A percentile compares a stretch with the other conserved stretches of the same genome.
phyloP scores from a whole-genome alignment of 2,888 invertebrate species.

The Cylindroiulus punctatus region DNA sequence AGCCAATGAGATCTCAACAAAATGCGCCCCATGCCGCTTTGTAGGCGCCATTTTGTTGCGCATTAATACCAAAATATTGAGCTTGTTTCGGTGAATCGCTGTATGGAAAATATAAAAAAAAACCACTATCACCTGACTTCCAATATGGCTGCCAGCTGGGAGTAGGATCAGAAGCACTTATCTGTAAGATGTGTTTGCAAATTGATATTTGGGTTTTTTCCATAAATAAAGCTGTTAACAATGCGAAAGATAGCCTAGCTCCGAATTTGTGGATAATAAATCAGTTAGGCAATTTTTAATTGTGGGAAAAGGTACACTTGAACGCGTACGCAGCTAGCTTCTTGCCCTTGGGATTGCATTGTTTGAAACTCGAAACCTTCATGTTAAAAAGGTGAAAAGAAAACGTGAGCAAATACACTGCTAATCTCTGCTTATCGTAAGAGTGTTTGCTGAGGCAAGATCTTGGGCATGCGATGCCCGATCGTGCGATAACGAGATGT shows the following conservation, averaged over 20 bases:
- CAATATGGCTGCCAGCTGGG: not conserved
- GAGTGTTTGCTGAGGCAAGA: not conserved
- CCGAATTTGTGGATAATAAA: not conserved
- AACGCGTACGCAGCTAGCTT: not conserved
- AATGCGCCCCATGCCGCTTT: too few relatives aligned
- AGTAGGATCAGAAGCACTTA: not conserved
- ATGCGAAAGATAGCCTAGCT: not conserved
- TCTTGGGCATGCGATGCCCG: too few relatives aligned
- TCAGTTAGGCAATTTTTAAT: not conserved
- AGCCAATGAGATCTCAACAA: too few relatives aligned
- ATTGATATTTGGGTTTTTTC: not conserved
- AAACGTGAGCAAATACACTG: not conserved
- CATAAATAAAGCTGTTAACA: not conserved
- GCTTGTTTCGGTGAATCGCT: not conserved
- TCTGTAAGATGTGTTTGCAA: conserved; percentile 2
- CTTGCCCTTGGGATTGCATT: not conserved
- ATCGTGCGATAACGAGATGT: too few relatives aligned
- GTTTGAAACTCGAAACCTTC: not conserved
- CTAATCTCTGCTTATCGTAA: not conserved
- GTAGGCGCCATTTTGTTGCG: not conserved
- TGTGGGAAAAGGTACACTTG: not conserved
- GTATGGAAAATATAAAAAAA: not conserved
- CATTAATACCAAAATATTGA: not conserved
- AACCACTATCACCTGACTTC: not conserved
- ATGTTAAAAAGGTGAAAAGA: not conserved